Evolutionary conservation across 1,140 invertebrate genomes (phyloP), one percentile per base, ranked within the genome.

Genomic region (Ceratosolen solmsi): DNA sequence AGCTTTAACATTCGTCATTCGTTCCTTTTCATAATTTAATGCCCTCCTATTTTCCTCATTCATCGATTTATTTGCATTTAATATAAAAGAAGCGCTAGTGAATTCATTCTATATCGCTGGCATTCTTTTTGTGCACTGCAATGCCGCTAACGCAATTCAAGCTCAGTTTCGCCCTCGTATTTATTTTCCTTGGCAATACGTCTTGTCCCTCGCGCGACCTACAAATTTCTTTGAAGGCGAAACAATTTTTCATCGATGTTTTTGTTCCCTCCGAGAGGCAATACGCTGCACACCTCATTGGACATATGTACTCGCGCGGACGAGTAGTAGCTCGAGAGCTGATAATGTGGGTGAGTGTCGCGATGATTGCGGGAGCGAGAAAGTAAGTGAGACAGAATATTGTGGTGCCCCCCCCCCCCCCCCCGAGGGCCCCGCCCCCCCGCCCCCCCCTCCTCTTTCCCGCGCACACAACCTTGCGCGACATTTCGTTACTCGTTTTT

Each of bases 271-370:
- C 15, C 20, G 63, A 68, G 22, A 38, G 20, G 63, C 63, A 68
- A 68, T 68, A 38, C 0, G 33, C 63, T 22, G 4, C 36, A n/a
- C 63, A 68, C 33, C 33, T 68, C 33, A 38, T 68, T 68, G 63
- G 22, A 68, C 7, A 38, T 20, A 68, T 5, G 2, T 11, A 68
- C 33, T 68, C 13, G 38, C 22, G 38, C 41, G 3, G 41, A 49
- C 15, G 22, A 58, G 22, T 3, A 13, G 77, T 5, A 60, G 22
- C 63, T 54, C 51, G 33, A 30, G 41, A 56, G 8, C 36, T 46
- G 70, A 17, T 74, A 74, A 74, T 80, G 71, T 80, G 79, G 71
- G 58, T 80, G 60, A 80, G 79, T 75, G 41, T 80, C 70, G 70
- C 70, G 54, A 54, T 30, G 54, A 73, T 73, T 73, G 70, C 68